These are phyloP conservation scores for Nanorana parkeri DNA, from an alignment of 2,113 vertebrate species.

Conservation along the genomic window DNA sequence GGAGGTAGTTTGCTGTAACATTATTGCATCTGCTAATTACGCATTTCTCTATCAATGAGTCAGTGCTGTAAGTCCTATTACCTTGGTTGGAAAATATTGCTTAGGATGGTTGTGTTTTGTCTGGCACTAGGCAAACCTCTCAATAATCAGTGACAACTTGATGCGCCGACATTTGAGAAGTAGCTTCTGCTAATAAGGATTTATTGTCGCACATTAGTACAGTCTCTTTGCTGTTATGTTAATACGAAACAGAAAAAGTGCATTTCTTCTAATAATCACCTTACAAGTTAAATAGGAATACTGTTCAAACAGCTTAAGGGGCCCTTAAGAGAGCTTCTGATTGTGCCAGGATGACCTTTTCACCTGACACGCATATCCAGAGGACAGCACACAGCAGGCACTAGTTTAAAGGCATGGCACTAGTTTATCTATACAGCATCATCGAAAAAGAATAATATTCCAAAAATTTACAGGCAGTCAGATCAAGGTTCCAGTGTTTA, in stretches of 20 bases:
- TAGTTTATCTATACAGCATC: too few species aligned
- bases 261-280: too few species aligned
- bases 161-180: neutral
- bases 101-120: slow-evolving; percentile 13
- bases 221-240: neutral
- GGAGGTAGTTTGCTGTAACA: neutral
- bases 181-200: slow-evolving; percentile 26
- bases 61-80: slow-evolving; percentile 15
- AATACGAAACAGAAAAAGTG: neutral
- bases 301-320: too few species aligned
- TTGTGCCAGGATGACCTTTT: too few species aligned
- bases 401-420: too few species aligned
- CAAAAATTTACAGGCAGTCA: too few species aligned
- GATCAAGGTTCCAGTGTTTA: too few species aligned
- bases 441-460: too few species aligned
- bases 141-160: neutral
- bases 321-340: too few species aligned
- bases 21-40: slow-evolving; percentile 34
- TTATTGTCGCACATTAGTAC: slow-evolving; percentile 8
- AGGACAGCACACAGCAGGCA: too few species aligned
- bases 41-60: slow-evolving; percentile 4
- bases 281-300: too few species aligned
- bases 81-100: slow-evolving; percentile 11
- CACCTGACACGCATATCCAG: too few species aligned
- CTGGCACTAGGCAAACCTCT: slow-evolving; percentile 20